Conservation (phyloP, 2,113 vertebrate species). For the Oncorhynchus mykiss region DNA sequence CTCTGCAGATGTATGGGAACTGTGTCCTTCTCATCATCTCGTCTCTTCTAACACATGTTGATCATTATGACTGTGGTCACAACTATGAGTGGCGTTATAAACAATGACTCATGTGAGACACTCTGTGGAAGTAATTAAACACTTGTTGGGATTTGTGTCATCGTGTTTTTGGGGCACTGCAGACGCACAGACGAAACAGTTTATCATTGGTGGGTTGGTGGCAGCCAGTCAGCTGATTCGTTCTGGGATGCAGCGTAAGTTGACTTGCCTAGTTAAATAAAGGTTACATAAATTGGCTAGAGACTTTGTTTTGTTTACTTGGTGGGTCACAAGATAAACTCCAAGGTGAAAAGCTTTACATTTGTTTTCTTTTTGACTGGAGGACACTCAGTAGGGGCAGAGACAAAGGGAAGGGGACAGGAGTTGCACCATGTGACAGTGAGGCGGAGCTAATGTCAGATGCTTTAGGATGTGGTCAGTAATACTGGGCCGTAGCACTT, state of each 20-base stretch:
- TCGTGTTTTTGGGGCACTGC: not conserved
- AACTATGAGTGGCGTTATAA: slow-evolving; percentile 44
- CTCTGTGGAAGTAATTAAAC: slow-evolving; percentile 51
- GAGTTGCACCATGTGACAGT: not conserved
- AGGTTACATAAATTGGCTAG: too few species aligned
- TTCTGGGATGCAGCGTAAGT: too few species aligned
- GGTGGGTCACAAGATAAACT: too few species aligned
- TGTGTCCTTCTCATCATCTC: not conserved
- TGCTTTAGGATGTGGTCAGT: not conserved
- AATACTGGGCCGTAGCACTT: not conserved
- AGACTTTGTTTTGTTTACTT: too few species aligned
- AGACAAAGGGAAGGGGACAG: not conserved
- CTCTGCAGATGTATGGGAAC: slow-evolving; percentile 27
- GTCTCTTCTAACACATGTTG: slow-evolving; percentile 44
- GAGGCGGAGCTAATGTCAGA: not conserved
- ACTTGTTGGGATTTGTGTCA: slow-evolving; percentile 17
- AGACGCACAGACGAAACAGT: slow-evolving; percentile 11
- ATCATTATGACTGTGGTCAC: slow-evolving; percentile 48
- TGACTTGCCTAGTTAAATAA: too few species aligned
- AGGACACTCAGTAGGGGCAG: slow-evolving; percentile 6
- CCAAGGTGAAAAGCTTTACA: too few species aligned
- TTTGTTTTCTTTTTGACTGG: too few species aligned
- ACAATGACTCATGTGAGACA: slow-evolving; percentile 43
- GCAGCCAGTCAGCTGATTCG: too few species aligned
- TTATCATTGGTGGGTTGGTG: not conserved